Base-by-base conservation (phyloP, 2,888 invertebrate species). In the Prosapia bicincta region DNA sequence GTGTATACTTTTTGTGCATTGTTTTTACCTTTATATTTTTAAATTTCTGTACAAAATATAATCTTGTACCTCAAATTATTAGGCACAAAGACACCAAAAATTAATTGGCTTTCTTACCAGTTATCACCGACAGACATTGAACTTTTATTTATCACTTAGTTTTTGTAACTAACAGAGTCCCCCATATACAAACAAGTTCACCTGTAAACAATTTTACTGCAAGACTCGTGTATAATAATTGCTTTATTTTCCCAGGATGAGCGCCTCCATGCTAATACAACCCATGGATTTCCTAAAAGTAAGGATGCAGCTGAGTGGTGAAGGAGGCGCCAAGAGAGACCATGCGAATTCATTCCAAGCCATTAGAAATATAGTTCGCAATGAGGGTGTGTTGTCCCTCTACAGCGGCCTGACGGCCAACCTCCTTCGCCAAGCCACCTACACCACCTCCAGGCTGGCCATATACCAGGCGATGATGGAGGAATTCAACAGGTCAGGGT, bases 201-300 rank as follows among this genome's bases (percentile, higher is more conserved):
- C n/a, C n/a, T n/a, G n/a, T n/a, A n/a, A n/a, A n/a, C n/a, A n/a
- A n/a, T n/a, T n/a, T n/a, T n/a, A n/a, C n/a, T n/a, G n/a, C n/a
- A n/a, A n/a, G n/a, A n/a, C n/a, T n/a, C n/a, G n/a, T n/a, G n/a
- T n/a, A n/a, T n/a, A n/a, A n/a, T n/a, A n/a, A n/a, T n/a, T n/a
- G n/a, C n/a, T n/a, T n/a, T n/a, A n/a, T 30, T 30, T 30, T 30
- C 20, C n/a, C 54, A 71, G 73, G 26, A 73, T 73, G 73, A 93
- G 90, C 28, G 98, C 98, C 13, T 98, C 98, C n/a, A 89, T 90
- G 80, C 92, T 99, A 80, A 98, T 99, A 1, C 99, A 99, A 84
- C 99, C 99, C 0, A 85, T 99, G 80, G 99, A 99, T 87, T 87
- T 99, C 80, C 92, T 99, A 66, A 99, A 99, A 86, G 98, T 96